Percentiles rank a stretch among this genome's conserved stretches.
phyloP scores from a whole-genome alignment of 2,888 invertebrate genomes.

The Cheiracanthium punctorium region DNA sequence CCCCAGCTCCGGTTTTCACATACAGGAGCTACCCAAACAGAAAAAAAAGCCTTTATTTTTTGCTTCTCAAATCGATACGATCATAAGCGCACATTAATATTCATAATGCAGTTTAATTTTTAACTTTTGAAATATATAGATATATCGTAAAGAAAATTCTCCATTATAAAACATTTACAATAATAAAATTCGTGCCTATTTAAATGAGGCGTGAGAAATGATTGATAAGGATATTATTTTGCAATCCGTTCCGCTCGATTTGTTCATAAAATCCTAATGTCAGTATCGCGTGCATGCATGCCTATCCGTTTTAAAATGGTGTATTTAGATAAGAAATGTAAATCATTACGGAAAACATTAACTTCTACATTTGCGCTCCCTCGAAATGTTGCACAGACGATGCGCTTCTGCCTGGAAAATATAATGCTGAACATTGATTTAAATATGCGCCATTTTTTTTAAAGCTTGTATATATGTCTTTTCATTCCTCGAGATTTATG shows the following conservation, averaged over 20 bases:
- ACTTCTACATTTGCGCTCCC: not conserved
- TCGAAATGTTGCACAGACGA: not conserved
- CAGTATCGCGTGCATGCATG: not conserved
- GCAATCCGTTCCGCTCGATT: not conserved
- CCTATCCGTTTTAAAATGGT: not conserved
- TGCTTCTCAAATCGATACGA: too few species aligned
- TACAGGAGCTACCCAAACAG: too few species aligned
- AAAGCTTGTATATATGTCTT: too few species aligned
- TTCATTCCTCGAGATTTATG: too few species aligned
- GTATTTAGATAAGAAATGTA: not conserved
- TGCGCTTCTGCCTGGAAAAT: too few species aligned
- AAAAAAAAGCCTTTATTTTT: too few species aligned
- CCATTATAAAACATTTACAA: not conserved
- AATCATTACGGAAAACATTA: not conserved
- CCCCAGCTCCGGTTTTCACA: too few species aligned
- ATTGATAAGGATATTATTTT: not conserved
- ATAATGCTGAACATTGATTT: too few species aligned
- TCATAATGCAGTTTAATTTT: too few species aligned
- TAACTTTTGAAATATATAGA: too few species aligned
- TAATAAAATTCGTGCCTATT: not conserved
- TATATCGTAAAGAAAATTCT: not conserved
- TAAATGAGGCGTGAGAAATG: not conserved
- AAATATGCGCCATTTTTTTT: too few species aligned
- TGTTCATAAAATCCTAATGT: not conserved
- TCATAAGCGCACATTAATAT: too few species aligned